Evolutionary conservation across 2,888 invertebrate genomes (phyloP), one percentile per base, ranked within the genome.

Genomic region (Spisula solida): DNA sequence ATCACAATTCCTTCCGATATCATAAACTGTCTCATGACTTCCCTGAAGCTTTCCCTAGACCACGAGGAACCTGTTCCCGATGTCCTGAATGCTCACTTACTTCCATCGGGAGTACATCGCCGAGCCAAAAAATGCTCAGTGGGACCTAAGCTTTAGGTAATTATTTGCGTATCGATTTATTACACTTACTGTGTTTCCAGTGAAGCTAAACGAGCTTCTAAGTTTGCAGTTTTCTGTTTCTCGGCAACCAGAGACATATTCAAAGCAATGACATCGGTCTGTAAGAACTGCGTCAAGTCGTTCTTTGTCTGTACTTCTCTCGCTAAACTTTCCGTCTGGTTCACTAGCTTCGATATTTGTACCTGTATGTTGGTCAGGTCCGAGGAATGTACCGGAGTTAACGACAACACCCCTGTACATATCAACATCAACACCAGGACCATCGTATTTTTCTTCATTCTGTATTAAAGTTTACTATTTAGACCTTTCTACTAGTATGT

Each of bases 221-320:
- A 70, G 25, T 56, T 41, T n/a, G 81, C 81, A 14, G 66, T 41
- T 41, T 85, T 87, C 81, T 84, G 84, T 14, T 60, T 81, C 60
- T 89, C 89, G 1, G 47, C 60, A n/a, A 48, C 47, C 48, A 89
- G 48, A 18, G 89, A 79, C n/a, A 5, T 41, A n/a, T 89, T 89
- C 18, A 89, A 29, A 16, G 81, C 51, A 18, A 25, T 48, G 16
- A 89, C 87, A 66, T 86, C 87, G 5, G 34, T 29, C 41, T 89
- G 87, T 34, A 89, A 79, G 31, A 89, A 87, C 82, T 89, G 89
- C 14, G 89, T 89, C 82, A 85, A 55, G 66, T 89, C 89, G 41
- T 89, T 89, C 78, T 89, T 89, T 4, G 48, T 6, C 34, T 85
- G 56, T 8, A 89, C 86, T 29, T 89, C 89, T 25, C 41, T 75